Conservation (phyloP, 1,140 invertebrate genomes). For the Drosophila rufa region DNA sequence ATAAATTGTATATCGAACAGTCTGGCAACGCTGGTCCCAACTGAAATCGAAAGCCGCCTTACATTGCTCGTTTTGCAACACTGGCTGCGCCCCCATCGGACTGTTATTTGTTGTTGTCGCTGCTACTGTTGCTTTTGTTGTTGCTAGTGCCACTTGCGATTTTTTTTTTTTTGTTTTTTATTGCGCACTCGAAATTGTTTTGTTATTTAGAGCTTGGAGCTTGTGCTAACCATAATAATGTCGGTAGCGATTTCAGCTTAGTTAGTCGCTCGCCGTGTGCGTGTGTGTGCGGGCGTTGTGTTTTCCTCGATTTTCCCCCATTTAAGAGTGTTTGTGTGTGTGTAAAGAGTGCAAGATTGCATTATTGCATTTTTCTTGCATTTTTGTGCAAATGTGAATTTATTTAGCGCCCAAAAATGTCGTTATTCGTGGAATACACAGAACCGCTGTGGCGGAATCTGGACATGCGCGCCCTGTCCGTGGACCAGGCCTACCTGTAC, state of each 20-base stretch:
- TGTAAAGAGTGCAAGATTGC: conserved; percentile 7
- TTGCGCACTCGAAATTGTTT: conserved; percentile 82
- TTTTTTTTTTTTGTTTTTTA: conserved; percentile 72
- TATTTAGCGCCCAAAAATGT: conserved; percentile 44
- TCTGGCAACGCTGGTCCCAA: not conserved
- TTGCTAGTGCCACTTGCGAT: conserved; percentile 38
- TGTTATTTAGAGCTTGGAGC: conserved; percentile 56
- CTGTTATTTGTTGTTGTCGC: conserved; percentile 5
- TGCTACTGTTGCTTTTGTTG: conserved; percentile 19
- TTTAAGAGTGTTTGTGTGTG: conserved; percentile 4
- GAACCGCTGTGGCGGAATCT: conserved; percentile 75
- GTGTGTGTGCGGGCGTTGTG: conserved; percentile 19
- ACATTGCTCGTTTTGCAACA: conserved; percentile 2
- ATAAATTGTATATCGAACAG: too few species aligned
- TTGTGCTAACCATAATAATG: conserved; percentile 22
- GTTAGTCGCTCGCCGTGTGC: conserved; percentile 26
- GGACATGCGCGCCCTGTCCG: conserved; percentile 69
- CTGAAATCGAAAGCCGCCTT: not conserved
- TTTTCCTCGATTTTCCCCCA: not conserved
- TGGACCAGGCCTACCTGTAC: conserved; percentile 76
- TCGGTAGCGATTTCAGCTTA: conserved; percentile 58
- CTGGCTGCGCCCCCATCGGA: not conserved
- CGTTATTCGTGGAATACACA: conserved; percentile 76
- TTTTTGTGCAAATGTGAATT: conserved; percentile 39
- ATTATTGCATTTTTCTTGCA: conserved; percentile 15